Base-by-base conservation (phyloP, 1,140 invertebrate species). In the Neuroterus valhalla region DNA sequence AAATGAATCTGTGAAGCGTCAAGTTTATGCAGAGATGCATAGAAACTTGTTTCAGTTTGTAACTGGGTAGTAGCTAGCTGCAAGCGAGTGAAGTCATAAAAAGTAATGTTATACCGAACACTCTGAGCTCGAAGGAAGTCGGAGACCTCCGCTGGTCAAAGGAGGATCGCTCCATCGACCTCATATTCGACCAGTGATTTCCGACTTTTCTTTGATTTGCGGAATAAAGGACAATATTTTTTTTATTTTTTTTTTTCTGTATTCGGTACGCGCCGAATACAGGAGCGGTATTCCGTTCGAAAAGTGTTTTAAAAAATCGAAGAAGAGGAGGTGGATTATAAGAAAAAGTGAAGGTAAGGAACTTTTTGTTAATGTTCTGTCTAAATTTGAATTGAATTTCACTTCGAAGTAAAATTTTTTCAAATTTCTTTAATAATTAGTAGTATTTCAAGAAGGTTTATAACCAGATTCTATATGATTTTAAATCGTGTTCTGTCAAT, bases 231-330 rank as follows among this genome's bases (percentile, higher is more conserved):
- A 23, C 26, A 62, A 62, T 23, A 62, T 62, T 62, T 62, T 62
- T 38, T 38, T 38, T 6, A 15, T 38, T 12, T 5, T 38, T n/a
- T 62, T 15, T 62, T 62, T 62, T 26, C 31, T 62, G 55, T 62
- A 62, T 26, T 62, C 14, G 26, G 55, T 6, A n/a, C 8, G 23
- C n/a, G 23, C 55, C 55, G 55, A 62, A 62, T 62, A 62, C 55
- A 62, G n/a, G 55, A 15, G 31, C 26, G 55, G 26, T 62, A 11
- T 15, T n/a, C n/a, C 14, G 14, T 62, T 62, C 21, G 55, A 8
- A 8, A 38, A n/a, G 55, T 62, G 26, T 62, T 62, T 31, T 15
- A 62, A 62, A 31, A n/a, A 15, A 38, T n/a, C 5, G n/a, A 15
- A 14, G n/a, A 62, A 15, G 31, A 62, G 55, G 31, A 62, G 23